Conservation (phyloP, 2,797 vertebrate species). For the Premnoplex brunnescens region DNA sequence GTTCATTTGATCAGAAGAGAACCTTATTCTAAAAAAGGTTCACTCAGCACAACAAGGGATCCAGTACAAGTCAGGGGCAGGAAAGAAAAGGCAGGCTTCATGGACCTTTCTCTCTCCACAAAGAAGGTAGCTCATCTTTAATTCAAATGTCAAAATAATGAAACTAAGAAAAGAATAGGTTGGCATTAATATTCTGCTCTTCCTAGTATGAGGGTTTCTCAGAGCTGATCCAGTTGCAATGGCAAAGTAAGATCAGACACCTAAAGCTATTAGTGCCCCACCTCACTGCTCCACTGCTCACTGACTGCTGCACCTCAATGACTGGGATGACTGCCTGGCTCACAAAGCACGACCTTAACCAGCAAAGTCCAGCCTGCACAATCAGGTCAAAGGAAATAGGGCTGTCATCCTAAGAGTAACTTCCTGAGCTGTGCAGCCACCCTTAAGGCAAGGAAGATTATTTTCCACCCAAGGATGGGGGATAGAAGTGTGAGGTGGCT, state of each 20-base stretch:
- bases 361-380: neutral
- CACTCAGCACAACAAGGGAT: neutral
- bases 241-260: neutral
- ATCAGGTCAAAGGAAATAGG: neutral
- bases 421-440: neutral
- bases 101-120: neutral
- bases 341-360: neutral
- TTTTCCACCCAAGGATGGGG: neutral
- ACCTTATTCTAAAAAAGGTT: neutral
- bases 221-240: neutral
- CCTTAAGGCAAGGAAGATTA: neutral
- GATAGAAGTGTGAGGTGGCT: neutral
- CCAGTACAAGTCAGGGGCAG: neutral
- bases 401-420: neutral
- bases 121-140: neutral
- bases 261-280: neutral
- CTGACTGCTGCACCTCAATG: neutral
- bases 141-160: neutral
- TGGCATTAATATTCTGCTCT: neutral
- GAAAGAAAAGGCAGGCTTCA: neutral
- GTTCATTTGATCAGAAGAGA: neutral
- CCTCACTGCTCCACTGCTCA: neutral
- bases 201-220: neutral
- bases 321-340: neutral
- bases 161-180: neutral